Conservation (phyloP, 2,888 invertebrate species). For the Pteria penguin region DNA sequence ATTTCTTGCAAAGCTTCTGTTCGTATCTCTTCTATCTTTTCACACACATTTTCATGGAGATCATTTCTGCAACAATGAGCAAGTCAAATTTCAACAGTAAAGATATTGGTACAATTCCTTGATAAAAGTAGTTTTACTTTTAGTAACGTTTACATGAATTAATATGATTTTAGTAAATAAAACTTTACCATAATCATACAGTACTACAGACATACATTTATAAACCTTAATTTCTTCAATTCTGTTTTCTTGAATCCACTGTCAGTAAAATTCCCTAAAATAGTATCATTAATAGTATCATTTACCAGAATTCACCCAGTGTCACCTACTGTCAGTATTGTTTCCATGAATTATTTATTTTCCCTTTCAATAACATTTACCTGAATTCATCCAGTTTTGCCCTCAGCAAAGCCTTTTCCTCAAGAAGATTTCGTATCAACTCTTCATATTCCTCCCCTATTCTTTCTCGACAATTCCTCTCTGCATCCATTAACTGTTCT, state of each 20-base stretch:
- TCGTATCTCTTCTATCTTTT: constrained; percentile 71
- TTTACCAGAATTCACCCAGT: too few species aligned
- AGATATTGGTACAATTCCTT: too few species aligned
- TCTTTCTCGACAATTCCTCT: constrained; percentile 73
- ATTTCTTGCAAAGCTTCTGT: constrained; percentile 71
- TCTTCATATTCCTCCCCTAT: constrained; percentile 77
- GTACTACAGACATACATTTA: too few species aligned
- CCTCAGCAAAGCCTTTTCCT: constrained; percentile 72
- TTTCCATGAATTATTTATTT: too few species aligned
- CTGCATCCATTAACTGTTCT: constrained; percentile 68
- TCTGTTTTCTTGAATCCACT: too few species aligned
- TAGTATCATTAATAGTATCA: too few species aligned
- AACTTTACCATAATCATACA: not conserved
- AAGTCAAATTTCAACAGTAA: not conserved
- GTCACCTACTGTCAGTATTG: too few species aligned
- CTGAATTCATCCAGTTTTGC: constrained; percentile 78
- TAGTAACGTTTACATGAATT: not conserved
- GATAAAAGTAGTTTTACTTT: too few species aligned
- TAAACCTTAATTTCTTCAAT: too few species aligned
- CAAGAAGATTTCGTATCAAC: constrained; percentile 76
- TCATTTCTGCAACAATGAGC: constrained; percentile 27
- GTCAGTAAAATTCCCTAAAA: too few species aligned
- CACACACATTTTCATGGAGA: constrained; percentile 48
- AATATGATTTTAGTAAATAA: not conserved
- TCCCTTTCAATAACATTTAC: too few species aligned